These are phyloP conservation scores for Onychomys torridus DNA, from an alignment of 2,797 vertebrate genomes.

Conservation along the genomic window DNA sequence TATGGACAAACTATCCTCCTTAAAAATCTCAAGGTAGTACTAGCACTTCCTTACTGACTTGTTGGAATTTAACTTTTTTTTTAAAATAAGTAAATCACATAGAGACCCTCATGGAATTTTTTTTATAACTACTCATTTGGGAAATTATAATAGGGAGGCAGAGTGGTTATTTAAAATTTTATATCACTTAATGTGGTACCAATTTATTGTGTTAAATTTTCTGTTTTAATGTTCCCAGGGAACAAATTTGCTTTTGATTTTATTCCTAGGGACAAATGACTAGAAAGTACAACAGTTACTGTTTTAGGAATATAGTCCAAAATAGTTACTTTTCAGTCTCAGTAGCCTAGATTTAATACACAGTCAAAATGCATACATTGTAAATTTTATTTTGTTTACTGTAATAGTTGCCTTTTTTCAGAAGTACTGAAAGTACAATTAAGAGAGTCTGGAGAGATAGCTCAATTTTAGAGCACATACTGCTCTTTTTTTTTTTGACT, in stretches of 20 bases:
- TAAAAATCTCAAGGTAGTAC: slow-evolving; percentile 39
- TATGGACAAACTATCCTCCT: slow-evolving; percentile 6
- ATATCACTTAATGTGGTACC: slow-evolving; percentile 53
- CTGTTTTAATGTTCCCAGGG: slow-evolving; percentile 37
- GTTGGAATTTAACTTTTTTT: slow-evolving; percentile 35
- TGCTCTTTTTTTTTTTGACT: too few relatives aligned
- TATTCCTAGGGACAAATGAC: slow-evolving; percentile 27
- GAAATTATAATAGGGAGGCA: slow-evolving; percentile 44
- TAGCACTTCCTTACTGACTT: slow-evolving; percentile 9
- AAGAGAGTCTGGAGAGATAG: neutral
- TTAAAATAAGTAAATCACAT: slow-evolving; percentile 55
- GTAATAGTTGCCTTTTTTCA: slow-evolving; percentile 6
- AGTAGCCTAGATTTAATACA: slow-evolving; percentile 34
- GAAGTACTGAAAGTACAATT: slow-evolving; percentile 31
- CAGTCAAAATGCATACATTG: slow-evolving; percentile 39
- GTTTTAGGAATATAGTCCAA: slow-evolving; percentile 51
- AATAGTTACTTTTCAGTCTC: slow-evolving; percentile 55
- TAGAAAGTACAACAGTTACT: slow-evolving; percentile 32
- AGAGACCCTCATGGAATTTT: neutral
- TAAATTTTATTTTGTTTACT: slow-evolving; percentile 36
- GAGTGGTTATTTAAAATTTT: slow-evolving; percentile 47
- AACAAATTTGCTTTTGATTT: slow-evolving; percentile 56
- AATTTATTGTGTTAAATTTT: slow-evolving; percentile 56
- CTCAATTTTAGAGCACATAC: neutral
- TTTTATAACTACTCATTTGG: slow-evolving; percentile 42